phyloP scores from a whole-genome alignment of 2,113 vertebrate species.

The Equus quagga region DNA sequence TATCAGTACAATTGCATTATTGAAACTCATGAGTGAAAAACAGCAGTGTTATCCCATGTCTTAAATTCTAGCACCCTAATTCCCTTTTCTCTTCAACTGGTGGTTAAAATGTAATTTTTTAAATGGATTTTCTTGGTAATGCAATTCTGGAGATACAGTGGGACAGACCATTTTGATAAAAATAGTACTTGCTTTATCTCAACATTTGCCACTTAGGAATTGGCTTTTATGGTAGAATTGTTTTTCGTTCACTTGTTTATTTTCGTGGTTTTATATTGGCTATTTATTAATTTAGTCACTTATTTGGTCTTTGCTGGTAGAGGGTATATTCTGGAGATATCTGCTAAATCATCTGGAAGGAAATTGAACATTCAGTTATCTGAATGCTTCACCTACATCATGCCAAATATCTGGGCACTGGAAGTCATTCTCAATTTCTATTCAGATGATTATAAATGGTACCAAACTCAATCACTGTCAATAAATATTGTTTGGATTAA shows the following conservation, averaged over 20 bases:
- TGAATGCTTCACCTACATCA: not conserved
- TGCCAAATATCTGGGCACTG: not conserved
- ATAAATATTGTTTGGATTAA: not conserved
- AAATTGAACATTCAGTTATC: not conserved
- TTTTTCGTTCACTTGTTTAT: not conserved
- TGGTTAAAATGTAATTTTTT: not conserved
- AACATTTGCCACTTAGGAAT: conserved; percentile 10
- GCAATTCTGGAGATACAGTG: not conserved
- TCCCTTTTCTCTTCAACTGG: not conserved
- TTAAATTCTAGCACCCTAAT: not conserved
- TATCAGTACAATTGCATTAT: not conserved
- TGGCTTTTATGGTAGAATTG: not conserved
- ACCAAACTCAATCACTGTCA: not conserved
- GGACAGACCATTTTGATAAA: not conserved
- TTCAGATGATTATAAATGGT: not conserved
- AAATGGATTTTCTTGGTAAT: not conserved
- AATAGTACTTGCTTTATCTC: not conserved
- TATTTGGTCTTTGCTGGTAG: conserved; percentile 1
- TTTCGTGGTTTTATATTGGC: not conserved
- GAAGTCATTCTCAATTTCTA: not conserved
- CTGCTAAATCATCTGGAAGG: not conserved
- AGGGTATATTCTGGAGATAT: not conserved
- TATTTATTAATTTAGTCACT: not conserved
- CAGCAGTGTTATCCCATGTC: not conserved
- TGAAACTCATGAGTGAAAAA: conserved; percentile 32